These are phyloP conservation scores for Liparis tanakae DNA, from an alignment of 2,797 vertebrate species.

Conservation along the genomic window DNA sequence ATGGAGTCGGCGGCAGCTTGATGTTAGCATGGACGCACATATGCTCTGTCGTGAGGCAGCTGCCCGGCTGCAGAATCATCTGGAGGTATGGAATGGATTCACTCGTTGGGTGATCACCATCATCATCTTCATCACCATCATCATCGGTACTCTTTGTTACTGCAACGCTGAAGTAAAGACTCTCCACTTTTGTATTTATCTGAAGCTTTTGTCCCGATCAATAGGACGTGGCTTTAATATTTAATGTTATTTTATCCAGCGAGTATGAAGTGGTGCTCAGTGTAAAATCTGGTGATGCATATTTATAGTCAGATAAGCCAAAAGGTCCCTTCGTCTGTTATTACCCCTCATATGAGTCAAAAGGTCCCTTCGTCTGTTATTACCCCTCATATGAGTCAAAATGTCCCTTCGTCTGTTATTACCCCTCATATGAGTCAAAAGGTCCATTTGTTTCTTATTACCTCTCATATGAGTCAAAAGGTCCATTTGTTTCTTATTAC, in stretches of 20 bases:
- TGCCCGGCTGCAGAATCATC: not conserved
- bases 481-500: too few species aligned
- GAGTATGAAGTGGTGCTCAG: not conserved
- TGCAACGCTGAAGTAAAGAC: not conserved
- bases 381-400: too few species aligned
- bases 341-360: too few species aligned
- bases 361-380: too few species aligned
- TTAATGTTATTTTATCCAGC: not conserved
- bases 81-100: not conserved
- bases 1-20: not conserved
- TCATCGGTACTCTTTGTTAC: not conserved
- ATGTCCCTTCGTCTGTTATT: too few species aligned
- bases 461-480: too few species aligned
- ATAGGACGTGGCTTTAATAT: not conserved
- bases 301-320: too few species aligned
- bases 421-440: too few species aligned
- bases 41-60: not conserved
- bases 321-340: too few species aligned
- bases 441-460: too few species aligned
- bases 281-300: not conserved
- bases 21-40: not conserved
- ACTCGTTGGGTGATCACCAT: not conserved
- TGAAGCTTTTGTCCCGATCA: not conserved
- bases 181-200: not conserved
- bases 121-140: too few species aligned